Percentiles rank a stretch among this genome's conserved stretches.
Evolutionary conservation across 1,140 invertebrate species (phyloP).

Genomic region (Ceratoteleas bidentatus): DNA sequence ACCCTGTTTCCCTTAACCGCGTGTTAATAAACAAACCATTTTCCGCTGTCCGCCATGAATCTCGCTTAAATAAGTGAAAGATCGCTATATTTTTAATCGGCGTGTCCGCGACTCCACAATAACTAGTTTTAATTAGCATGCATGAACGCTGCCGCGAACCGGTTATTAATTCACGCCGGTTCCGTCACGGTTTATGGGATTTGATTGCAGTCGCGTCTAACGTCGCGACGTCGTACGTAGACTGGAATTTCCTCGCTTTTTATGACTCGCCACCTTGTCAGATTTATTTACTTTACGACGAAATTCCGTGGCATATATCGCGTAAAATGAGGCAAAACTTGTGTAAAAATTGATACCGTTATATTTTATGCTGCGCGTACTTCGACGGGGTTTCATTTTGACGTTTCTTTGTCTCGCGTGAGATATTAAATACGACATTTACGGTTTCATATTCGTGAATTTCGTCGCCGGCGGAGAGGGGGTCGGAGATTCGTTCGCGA

Average conservation of each 20-base stretch:
- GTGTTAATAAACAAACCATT: constrained; percentile 26
- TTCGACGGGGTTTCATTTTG: constrained; percentile 5
- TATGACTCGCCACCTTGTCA: constrained; percentile 17
- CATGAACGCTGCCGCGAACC: background rate
- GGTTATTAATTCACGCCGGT: constrained; percentile 14
- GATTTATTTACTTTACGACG: constrained; percentile 29
- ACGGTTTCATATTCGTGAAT: background rate
- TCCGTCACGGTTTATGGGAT: constrained; percentile 17
- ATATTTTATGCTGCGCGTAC: constrained; percentile 1
- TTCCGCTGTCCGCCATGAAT: background rate
- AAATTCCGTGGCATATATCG: constrained; percentile 14
- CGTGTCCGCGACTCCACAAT: background rate
- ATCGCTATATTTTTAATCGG: constrained; percentile 20
- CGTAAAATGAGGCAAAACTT: constrained; percentile 27
- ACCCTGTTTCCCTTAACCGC: constrained; percentile 7
- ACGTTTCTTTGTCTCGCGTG: constrained; percentile 1
- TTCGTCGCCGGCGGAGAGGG: too few species aligned
- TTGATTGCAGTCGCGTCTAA: constrained; percentile 8
- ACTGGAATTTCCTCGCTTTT: constrained; percentile 19
- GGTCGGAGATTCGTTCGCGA: background rate
- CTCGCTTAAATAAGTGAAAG: constrained; percentile 13
- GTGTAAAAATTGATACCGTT: constrained; percentile 29
- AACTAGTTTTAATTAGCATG: constrained; percentile 18
- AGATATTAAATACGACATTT: constrained; percentile 16
- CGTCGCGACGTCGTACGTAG: constrained; percentile 3